Conservation (phyloP, 2,797 vertebrate genomes). For the Champsocephalus gunnari region DNA sequence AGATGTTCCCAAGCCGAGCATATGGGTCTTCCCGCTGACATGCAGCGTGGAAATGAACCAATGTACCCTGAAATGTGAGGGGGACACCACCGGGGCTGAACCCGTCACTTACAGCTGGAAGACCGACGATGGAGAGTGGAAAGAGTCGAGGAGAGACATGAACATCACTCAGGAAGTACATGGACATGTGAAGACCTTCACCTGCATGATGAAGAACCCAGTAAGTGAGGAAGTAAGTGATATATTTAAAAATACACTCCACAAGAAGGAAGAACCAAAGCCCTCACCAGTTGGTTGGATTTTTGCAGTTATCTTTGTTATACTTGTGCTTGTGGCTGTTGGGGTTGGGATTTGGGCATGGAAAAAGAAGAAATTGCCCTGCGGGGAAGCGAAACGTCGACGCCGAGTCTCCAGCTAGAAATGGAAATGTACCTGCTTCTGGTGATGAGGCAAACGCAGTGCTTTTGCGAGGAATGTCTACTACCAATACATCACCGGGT, state of each 20-base stretch:
- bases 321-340: too few species aligned
- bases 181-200: accelerated
- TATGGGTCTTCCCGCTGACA: accelerated
- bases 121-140: accelerated
- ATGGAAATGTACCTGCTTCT: too few species aligned
- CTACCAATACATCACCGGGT: too few species aligned
- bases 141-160: accelerated
- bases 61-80: not conserved
- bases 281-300: too few species aligned
- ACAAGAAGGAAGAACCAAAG: too few species aligned
- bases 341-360: too few species aligned
- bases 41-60: accelerated
- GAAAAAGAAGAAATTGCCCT: too few species aligned
- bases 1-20: accelerated
- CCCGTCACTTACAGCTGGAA: conserved; percentile 41
- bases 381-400: too few species aligned
- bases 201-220: conserved; percentile 31
- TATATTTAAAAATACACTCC: accelerated
- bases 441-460: too few species aligned
- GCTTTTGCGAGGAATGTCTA: too few species aligned
- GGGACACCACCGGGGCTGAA: accelerated
- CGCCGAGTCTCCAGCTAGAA: too few species aligned
- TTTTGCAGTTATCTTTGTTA: too few species aligned
- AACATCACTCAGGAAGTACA: accelerated
- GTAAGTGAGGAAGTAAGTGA: not conserved